Conservation (phyloP, 35 echinoderm and acorn worm genomes). For the Nesometra sesokonis region DNA sequence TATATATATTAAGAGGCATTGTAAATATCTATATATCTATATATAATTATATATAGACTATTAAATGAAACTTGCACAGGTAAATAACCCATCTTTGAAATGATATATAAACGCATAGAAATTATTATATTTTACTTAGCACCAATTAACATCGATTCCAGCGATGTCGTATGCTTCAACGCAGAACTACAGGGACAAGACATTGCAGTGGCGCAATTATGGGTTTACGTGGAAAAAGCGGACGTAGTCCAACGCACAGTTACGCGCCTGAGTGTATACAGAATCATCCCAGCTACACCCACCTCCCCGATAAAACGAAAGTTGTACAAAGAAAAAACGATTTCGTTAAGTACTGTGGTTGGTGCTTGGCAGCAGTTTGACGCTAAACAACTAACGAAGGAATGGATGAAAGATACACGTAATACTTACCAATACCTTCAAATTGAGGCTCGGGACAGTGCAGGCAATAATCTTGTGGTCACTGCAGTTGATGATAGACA, state of each 20-base stretch:
- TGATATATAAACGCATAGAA: too few relatives aligned
- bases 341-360: background rate
- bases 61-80: too few relatives aligned
- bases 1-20: too few relatives aligned
- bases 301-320: background rate
- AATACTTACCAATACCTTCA: background rate
- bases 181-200: background rate
- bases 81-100: too few relatives aligned
- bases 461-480: background rate
- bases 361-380: background rate
- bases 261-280: background rate
- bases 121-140: background rate
- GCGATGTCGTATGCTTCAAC: background rate
- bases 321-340: background rate
- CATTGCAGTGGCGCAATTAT: background rate
- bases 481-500: background rate
- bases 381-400: background rate
- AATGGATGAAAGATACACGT: background rate
- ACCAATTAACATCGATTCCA: background rate
- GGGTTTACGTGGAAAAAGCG: background rate
- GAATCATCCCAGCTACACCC: background rate
- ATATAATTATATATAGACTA: too few relatives aligned
- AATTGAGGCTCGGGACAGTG: background rate
- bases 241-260: background rate
- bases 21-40: too few relatives aligned